These are phyloP conservation scores for Microvelia longipes DNA, from an alignment of 1,140 invertebrate species.

Conservation along the genomic window DNA sequence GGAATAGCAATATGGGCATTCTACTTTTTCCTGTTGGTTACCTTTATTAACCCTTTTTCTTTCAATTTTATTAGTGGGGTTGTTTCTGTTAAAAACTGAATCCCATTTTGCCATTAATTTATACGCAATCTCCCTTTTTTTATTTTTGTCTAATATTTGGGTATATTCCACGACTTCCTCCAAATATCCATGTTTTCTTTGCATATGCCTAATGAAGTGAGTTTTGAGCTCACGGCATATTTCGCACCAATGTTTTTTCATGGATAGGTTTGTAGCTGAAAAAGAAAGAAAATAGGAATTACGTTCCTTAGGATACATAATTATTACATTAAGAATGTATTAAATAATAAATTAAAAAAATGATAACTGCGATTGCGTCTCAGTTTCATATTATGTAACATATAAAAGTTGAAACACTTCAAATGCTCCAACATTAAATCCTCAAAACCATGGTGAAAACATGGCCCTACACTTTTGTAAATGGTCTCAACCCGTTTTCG, in stretches of 20 bases:
- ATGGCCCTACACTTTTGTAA: too few relatives aligned
- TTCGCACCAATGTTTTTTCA: not conserved
- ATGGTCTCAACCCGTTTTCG: too few relatives aligned
- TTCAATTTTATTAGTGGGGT: not conserved
- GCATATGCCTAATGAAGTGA: not conserved
- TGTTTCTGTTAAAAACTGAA: not conserved
- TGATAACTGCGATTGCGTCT: too few relatives aligned
- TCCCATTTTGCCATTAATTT: not conserved
- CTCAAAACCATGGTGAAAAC: too few relatives aligned
- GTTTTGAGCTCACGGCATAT: not conserved
- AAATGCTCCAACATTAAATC: too few relatives aligned
- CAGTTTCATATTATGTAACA: too few relatives aligned
- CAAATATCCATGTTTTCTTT: not conserved
- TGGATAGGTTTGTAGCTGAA: not conserved
- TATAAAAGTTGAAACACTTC: too few relatives aligned
- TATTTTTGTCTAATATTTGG: not conserved
- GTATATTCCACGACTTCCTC: not conserved
- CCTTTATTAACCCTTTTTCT: not conserved
- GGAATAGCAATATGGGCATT: not conserved
- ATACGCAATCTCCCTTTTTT: not conserved
- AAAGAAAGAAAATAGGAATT: not conserved
- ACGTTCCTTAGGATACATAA: not conserved
- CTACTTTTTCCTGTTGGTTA: not conserved
- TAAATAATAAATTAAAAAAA: too few relatives aligned
- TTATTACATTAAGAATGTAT: too few relatives aligned